Percentiles rank a stretch among this genome's conserved stretches.
Conservation (phyloP, 2,797 vertebrate genomes). For the Microcaecilia unicolor region DNA sequence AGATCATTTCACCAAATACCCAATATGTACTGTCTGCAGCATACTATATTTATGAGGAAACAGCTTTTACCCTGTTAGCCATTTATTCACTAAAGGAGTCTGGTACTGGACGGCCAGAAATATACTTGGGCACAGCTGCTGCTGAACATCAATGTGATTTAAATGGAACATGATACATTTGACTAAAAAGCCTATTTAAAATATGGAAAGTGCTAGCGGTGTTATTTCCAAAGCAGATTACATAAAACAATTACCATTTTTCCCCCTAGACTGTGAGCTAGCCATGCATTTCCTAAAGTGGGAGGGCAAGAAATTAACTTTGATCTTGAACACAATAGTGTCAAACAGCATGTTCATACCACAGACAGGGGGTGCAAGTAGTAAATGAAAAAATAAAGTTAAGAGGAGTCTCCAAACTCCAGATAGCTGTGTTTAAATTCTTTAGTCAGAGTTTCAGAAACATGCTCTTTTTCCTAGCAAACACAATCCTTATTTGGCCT, state of each 20-base stretch:
- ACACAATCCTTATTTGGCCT: not conserved
- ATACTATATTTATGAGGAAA: no score
- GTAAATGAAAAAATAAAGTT: no score
- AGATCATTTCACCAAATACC: no score
- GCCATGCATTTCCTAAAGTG: not conserved
- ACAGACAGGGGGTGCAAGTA: not conserved
- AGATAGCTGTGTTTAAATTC: not conserved
- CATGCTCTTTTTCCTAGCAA: not conserved
- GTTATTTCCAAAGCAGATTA: constrained; percentile 8
- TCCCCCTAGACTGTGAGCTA: constrained; percentile 8
- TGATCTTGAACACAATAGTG: not conserved
- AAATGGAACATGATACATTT: no score
- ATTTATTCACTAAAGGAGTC: no score
- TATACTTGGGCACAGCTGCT: no score
- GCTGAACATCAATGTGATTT: no score
- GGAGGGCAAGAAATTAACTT: not conserved
- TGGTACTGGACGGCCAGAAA: no score
- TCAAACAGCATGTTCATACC: not conserved
- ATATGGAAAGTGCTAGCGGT: not conserved
- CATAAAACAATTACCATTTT: constrained; percentile 8
- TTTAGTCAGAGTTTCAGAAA: not conserved
- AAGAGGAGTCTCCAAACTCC: not conserved
- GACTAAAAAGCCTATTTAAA: no score
- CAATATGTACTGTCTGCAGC: no score
- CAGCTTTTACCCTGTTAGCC: no score